phyloP scores from a whole-genome alignment of 2,888 invertebrate genomes.

The Trissonchulus latispiculum region DNA sequence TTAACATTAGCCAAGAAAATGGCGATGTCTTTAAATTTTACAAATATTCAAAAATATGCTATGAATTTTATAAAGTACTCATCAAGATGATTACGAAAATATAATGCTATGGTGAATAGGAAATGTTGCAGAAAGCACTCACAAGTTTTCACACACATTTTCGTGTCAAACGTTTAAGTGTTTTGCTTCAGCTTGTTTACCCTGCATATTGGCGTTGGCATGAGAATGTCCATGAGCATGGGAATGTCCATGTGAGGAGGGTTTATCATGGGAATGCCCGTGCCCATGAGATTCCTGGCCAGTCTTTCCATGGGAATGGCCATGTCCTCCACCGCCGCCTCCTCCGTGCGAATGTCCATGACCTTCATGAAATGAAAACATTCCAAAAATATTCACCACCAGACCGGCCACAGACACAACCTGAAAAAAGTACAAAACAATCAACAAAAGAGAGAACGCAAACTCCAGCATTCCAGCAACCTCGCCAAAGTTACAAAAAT shows the following conservation, averaged over 20 bases:
- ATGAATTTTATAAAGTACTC: no score
- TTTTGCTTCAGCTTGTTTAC: no score
- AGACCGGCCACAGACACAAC: constrained; percentile 52
- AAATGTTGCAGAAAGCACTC: no score
- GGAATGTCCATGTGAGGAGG: constrained; percentile 37
- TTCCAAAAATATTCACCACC: constrained; percentile 53
- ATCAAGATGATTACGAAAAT: no score
- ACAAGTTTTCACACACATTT: no score
- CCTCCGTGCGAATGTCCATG: constrained; percentile 33
- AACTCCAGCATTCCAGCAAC: not conserved
- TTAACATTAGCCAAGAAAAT: no score
- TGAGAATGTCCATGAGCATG: constrained; percentile 40
- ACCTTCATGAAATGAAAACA: constrained; percentile 48
- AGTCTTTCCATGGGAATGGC: constrained; percentile 33
- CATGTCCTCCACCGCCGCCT: constrained; percentile 37
- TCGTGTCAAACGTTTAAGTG: no score
- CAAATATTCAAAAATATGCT: no score
- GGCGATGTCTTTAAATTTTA: no score
- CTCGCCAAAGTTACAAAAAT: no score
- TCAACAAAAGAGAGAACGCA: not conserved
- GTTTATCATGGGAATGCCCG: constrained; percentile 37
- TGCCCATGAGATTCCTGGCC: constrained; percentile 39
- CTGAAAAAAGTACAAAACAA: constrained; percentile 36
- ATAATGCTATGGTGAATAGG: no score
- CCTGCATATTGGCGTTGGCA: constrained; percentile 52